These are phyloP conservation scores for Radopholus similis DNA, from an alignment of 1,140 invertebrate species.

Conservation along the genomic window DNA sequence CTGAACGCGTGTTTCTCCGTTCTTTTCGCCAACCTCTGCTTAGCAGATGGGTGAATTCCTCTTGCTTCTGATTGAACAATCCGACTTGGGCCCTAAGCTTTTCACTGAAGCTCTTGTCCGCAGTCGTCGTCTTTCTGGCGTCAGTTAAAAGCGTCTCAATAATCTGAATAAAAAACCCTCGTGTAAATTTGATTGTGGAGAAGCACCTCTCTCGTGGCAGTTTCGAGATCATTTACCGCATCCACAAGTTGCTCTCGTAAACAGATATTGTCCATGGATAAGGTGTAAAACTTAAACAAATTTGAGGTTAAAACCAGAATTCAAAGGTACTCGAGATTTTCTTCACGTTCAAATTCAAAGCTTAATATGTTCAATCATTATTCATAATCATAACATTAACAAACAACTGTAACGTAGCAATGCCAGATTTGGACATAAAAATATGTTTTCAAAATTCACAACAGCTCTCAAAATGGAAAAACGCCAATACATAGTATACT, in stretches of 20 bases:
- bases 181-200: not conserved
- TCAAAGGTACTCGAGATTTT: too few species aligned
- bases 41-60: not conserved
- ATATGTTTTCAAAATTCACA: too few species aligned
- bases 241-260: constrained; percentile 12
- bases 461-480: too few species aligned
- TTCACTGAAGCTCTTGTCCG: not conserved
- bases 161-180: not conserved
- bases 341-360: too few species aligned
- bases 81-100: not conserved
- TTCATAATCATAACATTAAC: not conserved
- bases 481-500: too few species aligned
- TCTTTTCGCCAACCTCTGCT: not conserved
- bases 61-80: not conserved
- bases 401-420: not conserved
- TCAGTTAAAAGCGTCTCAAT: not conserved
- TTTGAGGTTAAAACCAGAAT: too few species aligned
- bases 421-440: not conserved
- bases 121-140: not conserved
- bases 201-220: constrained; percentile 6
- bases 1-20: too few species aligned
- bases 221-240: constrained; percentile 8
- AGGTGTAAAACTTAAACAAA: not conserved
- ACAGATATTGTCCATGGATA: not conserved
- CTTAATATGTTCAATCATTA: too few species aligned